These are phyloP conservation scores for Philopotamus ludificatus DNA, from an alignment of 1,140 invertebrate genomes.

Conservation along the genomic window DNA sequence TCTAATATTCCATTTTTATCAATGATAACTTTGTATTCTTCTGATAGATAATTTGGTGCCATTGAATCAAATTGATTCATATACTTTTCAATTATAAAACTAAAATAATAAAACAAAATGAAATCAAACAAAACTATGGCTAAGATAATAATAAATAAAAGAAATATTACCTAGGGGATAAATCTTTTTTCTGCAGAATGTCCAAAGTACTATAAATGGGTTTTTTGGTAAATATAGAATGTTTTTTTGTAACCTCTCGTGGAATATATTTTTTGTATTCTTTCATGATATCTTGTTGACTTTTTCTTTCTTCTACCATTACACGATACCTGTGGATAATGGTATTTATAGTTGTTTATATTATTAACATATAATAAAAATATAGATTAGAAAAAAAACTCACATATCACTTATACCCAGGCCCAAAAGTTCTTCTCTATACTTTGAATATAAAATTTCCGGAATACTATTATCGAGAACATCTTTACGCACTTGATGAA, in stretches of 20 bases:
- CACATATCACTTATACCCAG: slow-evolving; percentile 84
- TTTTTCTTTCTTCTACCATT: slow-evolving; percentile 68
- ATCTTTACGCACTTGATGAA: slow-evolving; percentile 79
- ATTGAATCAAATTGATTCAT: slow-evolving; percentile 72
- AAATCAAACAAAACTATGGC: slow-evolving; percentile 3
- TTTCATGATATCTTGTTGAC: slow-evolving; percentile 65
- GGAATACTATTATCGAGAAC: slow-evolving; percentile 74
- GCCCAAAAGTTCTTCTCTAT: slow-evolving; percentile 73
- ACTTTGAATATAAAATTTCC: slow-evolving; percentile 73
- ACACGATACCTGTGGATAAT: slow-evolving; percentile 56
- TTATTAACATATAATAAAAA: slow-evolving; percentile 6
- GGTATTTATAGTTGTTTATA: neutral
- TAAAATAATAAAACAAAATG: slow-evolving; percentile 44
- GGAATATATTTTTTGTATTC: slow-evolving; percentile 82
- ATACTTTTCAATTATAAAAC: slow-evolving; percentile 74
- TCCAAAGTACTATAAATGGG: slow-evolving; percentile 69
- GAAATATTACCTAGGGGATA: neutral
- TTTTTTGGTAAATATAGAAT: slow-evolving; percentile 73
- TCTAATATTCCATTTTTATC: slow-evolving; percentile 61
- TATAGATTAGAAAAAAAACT: slow-evolving; percentile 44
- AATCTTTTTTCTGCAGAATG: slow-evolving; percentile 51
- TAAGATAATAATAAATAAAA: neutral
- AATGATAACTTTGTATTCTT: slow-evolving; percentile 70
- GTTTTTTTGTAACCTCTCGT: slow-evolving; percentile 70
- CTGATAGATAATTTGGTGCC: slow-evolving; percentile 77